Conservation (phyloP, 1,140 invertebrate genomes). For the Conus ventricosus region DNA sequence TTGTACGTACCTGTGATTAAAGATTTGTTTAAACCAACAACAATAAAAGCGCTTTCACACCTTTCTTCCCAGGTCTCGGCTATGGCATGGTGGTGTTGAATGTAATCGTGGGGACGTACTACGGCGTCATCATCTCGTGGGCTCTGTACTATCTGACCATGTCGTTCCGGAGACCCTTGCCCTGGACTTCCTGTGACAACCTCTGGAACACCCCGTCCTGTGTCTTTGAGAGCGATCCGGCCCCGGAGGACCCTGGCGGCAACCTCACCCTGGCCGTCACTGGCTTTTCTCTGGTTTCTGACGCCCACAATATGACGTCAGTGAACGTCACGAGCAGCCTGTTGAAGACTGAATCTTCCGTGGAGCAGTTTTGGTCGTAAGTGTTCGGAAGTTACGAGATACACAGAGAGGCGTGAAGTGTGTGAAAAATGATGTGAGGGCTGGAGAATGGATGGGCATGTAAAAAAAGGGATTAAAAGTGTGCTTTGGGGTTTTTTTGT, state of each 20-base stretch:
- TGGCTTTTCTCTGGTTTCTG: too few relatives aligned
- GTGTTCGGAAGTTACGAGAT: background rate
- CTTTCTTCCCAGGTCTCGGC: constrained; percentile 33
- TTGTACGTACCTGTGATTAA: too few relatives aligned
- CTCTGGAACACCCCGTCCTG: constrained; percentile 53
- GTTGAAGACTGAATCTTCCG: background rate
- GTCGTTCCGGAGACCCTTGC: constrained; percentile 80
- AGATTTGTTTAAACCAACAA: too few relatives aligned
- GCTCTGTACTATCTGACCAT: constrained; percentile 94
- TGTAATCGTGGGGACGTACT: constrained; percentile 96
- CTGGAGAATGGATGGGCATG: too few relatives aligned
- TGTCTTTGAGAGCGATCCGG: background rate
- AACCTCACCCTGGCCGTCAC: too few relatives aligned
- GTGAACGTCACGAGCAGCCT: background rate
- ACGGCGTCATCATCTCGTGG: constrained; percentile 96
- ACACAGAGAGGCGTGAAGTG: too few relatives aligned
- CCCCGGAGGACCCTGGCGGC: background rate
- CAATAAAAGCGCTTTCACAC: too few relatives aligned
- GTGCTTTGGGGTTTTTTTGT: too few relatives aligned
- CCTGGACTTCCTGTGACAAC: constrained; percentile 59
- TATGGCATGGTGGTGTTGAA: constrained; percentile 84
- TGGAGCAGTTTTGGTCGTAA: constrained; percentile 19
- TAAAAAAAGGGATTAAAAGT: too few relatives aligned
- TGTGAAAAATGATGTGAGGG: too few relatives aligned
- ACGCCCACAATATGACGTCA: background rate